phyloP scores from a whole-genome alignment of 2,113 vertebrate species.

The Acrocephalus arundinaceus region DNA sequence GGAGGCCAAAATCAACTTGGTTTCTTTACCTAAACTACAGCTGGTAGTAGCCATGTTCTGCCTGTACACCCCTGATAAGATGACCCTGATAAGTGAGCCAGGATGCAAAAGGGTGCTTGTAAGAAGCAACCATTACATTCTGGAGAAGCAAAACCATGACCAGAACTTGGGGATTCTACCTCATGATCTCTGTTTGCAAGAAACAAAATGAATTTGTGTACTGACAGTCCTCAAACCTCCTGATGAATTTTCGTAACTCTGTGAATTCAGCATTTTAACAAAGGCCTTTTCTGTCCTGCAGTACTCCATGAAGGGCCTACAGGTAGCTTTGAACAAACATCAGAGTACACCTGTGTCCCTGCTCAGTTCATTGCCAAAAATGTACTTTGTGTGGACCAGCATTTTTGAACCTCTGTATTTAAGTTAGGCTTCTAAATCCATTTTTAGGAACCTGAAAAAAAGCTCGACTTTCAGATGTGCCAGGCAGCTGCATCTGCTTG shows the following conservation, averaged over 20 bases:
- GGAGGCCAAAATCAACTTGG: neutral
- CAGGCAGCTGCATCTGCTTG: neutral
- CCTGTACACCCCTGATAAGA: neutral
- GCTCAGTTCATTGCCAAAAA: neutral
- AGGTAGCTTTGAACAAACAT: neutral
- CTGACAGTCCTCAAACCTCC: neutral
- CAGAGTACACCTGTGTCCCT: neutral
- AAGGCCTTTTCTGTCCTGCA: neutral
- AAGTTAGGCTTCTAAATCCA: neutral
- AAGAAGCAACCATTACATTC: neutral
- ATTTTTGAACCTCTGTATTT: neutral
- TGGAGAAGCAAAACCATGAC: neutral
- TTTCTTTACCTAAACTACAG: neutral
- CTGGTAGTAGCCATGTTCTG: neutral
- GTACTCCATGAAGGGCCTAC: neutral
- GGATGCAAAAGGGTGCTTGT: neutral
- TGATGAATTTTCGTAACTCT: neutral
- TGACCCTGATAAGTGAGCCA: neutral
- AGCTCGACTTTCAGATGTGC: neutral
- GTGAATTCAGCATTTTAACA: neutral
- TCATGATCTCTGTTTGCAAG: neutral
- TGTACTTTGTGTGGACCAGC: neutral
- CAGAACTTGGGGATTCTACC: neutral
- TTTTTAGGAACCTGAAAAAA: slow-evolving; percentile 6
- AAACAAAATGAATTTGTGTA: neutral